phyloP scores from a whole-genome alignment of 2,113 vertebrate genomes.

The Mixornis gularis region DNA sequence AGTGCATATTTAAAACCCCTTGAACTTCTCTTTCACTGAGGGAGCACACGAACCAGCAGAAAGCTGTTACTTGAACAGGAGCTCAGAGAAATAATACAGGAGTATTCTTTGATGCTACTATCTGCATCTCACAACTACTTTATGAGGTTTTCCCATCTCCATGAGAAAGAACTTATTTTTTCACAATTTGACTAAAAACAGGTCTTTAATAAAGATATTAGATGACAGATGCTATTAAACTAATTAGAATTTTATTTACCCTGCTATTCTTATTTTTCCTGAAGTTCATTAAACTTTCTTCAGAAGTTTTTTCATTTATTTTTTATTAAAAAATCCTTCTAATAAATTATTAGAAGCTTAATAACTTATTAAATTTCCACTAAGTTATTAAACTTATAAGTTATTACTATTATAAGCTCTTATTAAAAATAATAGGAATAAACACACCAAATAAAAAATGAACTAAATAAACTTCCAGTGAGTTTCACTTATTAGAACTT shows the following conservation, averaged over 20 bases:
- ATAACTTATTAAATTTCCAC: not conserved
- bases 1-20: not conserved
- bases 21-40: not conserved
- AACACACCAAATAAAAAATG: not conserved
- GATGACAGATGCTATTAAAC: not conserved
- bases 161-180: not conserved
- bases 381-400: not conserved
- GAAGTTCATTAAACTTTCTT: not conserved
- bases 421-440: not conserved
- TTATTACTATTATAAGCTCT: not conserved
- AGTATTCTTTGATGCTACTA: not conserved
- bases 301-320: not conserved
- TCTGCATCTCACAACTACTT: not conserved
- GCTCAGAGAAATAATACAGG: no score
- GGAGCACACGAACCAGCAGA: not conserved
- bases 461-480: not conserved
- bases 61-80: not conserved
- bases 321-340: not conserved
- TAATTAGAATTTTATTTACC: not conserved
- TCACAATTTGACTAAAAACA: not conserved
- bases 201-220: not conserved
- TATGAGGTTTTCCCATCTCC: not conserved
- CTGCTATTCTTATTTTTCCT: accelerated
- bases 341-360: not conserved
- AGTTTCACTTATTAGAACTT: not conserved